Conservation (phyloP, 2,797 vertebrate genomes). For the Pygocentrus nattereri region DNA sequence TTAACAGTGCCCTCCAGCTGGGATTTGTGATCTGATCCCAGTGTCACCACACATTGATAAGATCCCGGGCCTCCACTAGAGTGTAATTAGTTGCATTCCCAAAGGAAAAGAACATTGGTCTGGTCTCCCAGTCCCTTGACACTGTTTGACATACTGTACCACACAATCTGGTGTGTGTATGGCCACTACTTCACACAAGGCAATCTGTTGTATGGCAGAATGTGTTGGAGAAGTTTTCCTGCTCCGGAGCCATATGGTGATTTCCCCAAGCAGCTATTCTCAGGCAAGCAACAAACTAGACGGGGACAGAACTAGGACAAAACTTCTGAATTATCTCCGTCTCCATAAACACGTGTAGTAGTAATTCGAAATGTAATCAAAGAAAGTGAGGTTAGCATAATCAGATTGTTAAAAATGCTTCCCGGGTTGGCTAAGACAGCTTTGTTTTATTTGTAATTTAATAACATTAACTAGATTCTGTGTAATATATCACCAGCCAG, state of each 20-base stretch:
- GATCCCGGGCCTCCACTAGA: not conserved
- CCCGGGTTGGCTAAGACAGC: not conserved
- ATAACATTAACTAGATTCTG: not conserved
- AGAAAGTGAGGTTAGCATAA: constrained; percentile 25
- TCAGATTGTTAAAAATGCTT: constrained; percentile 29
- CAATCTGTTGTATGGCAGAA: constrained; percentile 13
- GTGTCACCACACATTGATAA: not conserved
- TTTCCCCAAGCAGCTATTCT: constrained; percentile 27
- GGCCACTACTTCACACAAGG: constrained; percentile 10
- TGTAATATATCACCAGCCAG: constrained; percentile 14
- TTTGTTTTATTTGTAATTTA: constrained; percentile 19
- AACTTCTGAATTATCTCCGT: not conserved
- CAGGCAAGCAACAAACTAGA: not conserved
- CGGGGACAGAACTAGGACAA: constrained; percentile 1
- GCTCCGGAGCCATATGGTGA: constrained; percentile 5
- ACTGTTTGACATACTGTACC: constrained; percentile 12
- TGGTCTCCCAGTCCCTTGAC: not conserved
- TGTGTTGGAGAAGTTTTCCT: constrained; percentile 26
- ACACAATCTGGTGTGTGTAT: constrained; percentile 14
- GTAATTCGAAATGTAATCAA: constrained; percentile 25
- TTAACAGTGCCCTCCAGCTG: not conserved
- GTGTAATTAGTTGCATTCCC: constrained; percentile 7
- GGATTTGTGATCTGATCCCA: not conserved
- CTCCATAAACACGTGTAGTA: not conserved
- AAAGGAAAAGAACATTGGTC: not conserved